Conservation (phyloP, 1,140 invertebrate genomes). For the Nasonia longicornis region DNA sequence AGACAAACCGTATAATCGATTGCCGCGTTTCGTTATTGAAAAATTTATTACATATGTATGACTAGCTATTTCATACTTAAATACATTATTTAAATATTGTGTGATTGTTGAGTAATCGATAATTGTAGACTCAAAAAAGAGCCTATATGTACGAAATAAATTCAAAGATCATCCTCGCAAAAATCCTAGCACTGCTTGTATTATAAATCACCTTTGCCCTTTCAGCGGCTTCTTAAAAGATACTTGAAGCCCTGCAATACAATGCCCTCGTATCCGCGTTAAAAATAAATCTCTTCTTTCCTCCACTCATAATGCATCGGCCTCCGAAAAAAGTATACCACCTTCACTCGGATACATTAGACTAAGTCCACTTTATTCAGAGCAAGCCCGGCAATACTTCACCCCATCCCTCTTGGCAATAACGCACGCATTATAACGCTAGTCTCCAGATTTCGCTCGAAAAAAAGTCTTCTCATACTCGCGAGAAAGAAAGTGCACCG, state of each 20-base stretch:
- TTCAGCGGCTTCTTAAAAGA: not conserved
- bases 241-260: not conserved
- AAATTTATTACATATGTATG: no score
- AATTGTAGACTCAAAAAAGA: not conserved
- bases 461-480: not conserved
- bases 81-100: no score
- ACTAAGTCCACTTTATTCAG: slow-evolving; percentile 38
- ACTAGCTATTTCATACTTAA: not conserved
- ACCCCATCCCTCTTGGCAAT: not conserved
- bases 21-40: no score
- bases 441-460: not conserved
- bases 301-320: slow-evolving; percentile 8
- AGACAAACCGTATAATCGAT: no score
- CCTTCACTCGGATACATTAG: not conserved
- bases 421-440: not conserved
- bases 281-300: slow-evolving; percentile 2
- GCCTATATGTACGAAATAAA: not conserved
- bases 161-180: slow-evolving; percentile 24
- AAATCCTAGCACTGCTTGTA: not conserved
- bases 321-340: not conserved
- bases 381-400: not conserved
- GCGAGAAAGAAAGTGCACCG: not conserved
- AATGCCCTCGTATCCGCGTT: not conserved
- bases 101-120: not conserved
- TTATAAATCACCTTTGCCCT: slow-evolving; percentile 24